Conservation (phyloP, 2,888 invertebrate species). For the Coecobrya sp. region DNA sequence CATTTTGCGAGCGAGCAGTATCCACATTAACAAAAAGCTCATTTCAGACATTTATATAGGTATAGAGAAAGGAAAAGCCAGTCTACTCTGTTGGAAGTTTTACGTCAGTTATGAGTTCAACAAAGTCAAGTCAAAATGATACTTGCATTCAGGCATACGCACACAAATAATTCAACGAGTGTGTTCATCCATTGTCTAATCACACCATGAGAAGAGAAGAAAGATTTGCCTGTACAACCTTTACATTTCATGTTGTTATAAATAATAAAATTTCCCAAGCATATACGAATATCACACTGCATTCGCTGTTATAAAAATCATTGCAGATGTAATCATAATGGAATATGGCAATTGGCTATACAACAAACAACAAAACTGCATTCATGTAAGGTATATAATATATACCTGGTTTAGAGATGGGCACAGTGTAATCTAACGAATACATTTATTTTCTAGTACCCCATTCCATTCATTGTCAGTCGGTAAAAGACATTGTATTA, state of each 20-base stretch:
- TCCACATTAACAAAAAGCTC: background rate
- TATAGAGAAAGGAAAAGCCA: background rate
- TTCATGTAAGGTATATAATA: background rate
- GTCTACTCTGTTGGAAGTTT: background rate
- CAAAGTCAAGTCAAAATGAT: background rate
- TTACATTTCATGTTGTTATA: background rate
- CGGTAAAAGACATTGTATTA: background rate
- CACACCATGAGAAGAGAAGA: background rate
- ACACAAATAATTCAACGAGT: background rate
- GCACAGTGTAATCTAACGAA: background rate
- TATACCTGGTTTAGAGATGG: no score
- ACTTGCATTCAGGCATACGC: background rate
- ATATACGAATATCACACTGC: background rate
- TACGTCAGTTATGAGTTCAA: background rate
- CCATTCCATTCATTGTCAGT: background rate
- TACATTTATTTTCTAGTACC: background rate
- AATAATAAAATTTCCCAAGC: constrained; percentile 24
- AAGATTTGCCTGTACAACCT: background rate
- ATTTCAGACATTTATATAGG: background rate
- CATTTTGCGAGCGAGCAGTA: background rate
- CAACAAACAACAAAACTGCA: background rate
- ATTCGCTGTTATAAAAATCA: background rate
- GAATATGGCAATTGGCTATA: background rate
- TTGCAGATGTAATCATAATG: background rate
- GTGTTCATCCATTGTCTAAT: background rate